phyloP scores from a whole-genome alignment of 2,113 vertebrate species.

The Numenius arquata region DNA sequence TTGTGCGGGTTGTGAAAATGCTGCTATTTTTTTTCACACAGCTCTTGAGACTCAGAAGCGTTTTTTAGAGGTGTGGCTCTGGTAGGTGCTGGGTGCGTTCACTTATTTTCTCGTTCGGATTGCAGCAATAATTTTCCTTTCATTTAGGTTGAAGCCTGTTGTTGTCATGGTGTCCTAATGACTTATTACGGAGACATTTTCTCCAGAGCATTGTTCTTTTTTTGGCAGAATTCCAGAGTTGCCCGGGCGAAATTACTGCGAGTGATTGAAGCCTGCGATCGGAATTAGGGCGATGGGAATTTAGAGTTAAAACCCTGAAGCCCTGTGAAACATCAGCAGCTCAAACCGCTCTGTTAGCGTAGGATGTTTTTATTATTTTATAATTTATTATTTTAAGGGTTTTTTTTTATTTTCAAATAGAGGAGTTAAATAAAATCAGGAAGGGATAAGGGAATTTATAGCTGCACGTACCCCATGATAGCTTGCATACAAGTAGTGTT shows the following conservation, averaged over 20 bases:
- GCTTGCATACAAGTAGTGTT: neutral
- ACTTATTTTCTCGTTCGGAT: neutral
- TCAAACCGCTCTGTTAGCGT: neutral
- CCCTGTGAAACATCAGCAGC: neutral
- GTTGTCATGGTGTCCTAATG: slow-evolving; percentile 23
- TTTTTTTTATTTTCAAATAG: neutral
- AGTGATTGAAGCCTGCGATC: neutral
- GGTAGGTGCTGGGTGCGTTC: neutral
- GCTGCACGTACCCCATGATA: accelerated
- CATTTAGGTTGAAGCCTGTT: slow-evolving; percentile 3
- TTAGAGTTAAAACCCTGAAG: neutral
- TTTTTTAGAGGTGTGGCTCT: neutral
- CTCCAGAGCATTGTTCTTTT: neutral
- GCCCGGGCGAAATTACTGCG: neutral
- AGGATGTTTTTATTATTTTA: neutral
- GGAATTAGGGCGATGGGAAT: neutral
- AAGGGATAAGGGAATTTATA: neutral
- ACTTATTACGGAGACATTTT: slow-evolving; percentile 21
- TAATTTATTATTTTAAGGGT: neutral
- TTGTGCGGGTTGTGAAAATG: neutral
- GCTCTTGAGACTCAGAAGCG: neutral
- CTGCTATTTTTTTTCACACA: neutral
- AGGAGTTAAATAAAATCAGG: neutral
- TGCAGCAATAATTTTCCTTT: slow-evolving; percentile 16
- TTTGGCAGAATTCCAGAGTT: neutral